Conservation (phyloP, 2,888 invertebrate genomes). For the Allygus modestus region DNA sequence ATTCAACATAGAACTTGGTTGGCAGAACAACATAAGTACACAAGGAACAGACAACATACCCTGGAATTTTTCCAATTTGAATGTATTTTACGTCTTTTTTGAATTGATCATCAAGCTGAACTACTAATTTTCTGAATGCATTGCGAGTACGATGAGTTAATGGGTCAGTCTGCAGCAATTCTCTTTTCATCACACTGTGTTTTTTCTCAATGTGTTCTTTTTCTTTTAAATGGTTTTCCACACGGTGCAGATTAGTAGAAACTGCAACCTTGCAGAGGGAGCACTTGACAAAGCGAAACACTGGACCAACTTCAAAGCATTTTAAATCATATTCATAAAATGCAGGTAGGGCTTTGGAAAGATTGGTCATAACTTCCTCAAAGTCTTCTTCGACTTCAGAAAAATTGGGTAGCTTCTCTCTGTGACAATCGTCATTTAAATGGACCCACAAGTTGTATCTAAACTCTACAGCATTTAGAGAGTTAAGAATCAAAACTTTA, state of each 20-base stretch:
- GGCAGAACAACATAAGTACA: conserved; percentile 27
- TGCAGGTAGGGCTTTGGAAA: background rate
- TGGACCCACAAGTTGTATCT: conserved; percentile 25
- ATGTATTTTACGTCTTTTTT: conserved; percentile 38
- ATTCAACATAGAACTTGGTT: conserved; percentile 8
- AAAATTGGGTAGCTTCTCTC: conserved; percentile 19
- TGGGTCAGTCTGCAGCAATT: background rate
- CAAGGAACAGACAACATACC: background rate
- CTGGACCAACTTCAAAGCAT: background rate
- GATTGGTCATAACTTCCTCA: background rate
- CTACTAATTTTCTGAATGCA: background rate
- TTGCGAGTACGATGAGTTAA: background rate
- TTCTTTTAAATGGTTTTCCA: background rate
- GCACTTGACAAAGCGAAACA: conserved; percentile 13
- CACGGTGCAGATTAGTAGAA: conserved; percentile 17
- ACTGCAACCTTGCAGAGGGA: conserved; percentile 13
- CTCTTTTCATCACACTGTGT: background rate
- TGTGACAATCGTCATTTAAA: background rate
- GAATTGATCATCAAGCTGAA: background rate
- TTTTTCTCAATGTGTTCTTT: background rate
- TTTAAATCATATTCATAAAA: background rate
- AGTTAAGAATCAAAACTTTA: background rate
- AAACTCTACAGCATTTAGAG: background rate
- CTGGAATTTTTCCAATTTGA: conserved; percentile 33
- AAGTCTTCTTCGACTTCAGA: conserved; percentile 2